Percentiles rank a stretch among this genome's conserved stretches.
phyloP scores from a whole-genome alignment of 2,888 invertebrate genomes.

The Sarcophaga subvicina region DNA sequence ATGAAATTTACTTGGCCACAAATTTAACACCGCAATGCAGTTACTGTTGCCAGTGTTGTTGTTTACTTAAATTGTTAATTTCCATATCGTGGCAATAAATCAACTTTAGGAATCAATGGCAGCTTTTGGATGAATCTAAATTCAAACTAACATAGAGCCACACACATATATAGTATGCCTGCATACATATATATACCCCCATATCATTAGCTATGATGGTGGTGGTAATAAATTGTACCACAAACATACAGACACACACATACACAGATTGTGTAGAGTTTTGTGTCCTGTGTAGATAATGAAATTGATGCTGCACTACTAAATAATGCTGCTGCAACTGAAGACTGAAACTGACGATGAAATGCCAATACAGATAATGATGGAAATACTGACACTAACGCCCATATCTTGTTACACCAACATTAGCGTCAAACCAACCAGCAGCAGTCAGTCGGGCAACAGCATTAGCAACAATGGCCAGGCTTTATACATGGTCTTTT shows the following conservation, averaged over 20 bases:
- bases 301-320: neutral
- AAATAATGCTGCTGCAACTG: slow-evolving; percentile 5
- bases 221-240: slow-evolving; percentile 1
- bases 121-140: slow-evolving; percentile 25
- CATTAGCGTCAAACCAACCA: neutral
- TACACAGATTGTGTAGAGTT: neutral
- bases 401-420: slow-evolving; percentile 59
- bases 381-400: slow-evolving; percentile 46
- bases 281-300: neutral
- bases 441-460: neutral
- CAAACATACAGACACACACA: neutral
- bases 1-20: slow-evolving; percentile 21
- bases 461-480: neutral
- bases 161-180: neutral
- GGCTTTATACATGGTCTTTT: neutral
- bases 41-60: slow-evolving; percentile 24
- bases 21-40: slow-evolving; percentile 42
- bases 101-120: slow-evolving; percentile 59
- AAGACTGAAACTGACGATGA: slow-evolving; percentile 20
- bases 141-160: neutral
- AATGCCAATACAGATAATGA: slow-evolving; percentile 43
- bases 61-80: slow-evolving; percentile 58
- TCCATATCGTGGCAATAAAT: slow-evolving; percentile 62
- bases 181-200: neutral
- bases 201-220: neutral